Base-by-base conservation (phyloP, 2,888 invertebrate species). In the Subacronicta megacephala region DNA sequence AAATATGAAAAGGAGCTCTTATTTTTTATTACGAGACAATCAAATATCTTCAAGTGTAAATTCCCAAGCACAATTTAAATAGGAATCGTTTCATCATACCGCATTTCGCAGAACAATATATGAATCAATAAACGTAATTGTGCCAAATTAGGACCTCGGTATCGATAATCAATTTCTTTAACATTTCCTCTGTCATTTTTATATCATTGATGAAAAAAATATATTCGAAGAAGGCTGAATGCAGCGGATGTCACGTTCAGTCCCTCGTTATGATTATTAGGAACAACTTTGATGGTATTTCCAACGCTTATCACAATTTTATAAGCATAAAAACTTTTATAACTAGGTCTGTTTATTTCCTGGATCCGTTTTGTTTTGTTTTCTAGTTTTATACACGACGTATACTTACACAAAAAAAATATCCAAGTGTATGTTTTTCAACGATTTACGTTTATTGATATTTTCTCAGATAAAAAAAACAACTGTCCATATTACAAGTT, bases 201-300 rank as follows among this genome's bases (percentile, higher is more conserved):
- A 33, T 55, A 62, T 60, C 38, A 50, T 46, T 59, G 42, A 43
- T 49, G 43, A 63, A 61, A 59, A 64, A 55, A 76, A 26, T 52
- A 26, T 52, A 71, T 72, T 67, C 60, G 66, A 62, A 52, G 64
- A 53, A 59, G 67, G 45, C 33, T 58, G 43, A 15, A 18, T 40
- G 49, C 10, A 26, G 75, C 80, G 82, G 83, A 83, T 78, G 82
- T 83, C 83, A 83, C 83, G 83, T 83, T 49, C 59, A 37, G 17
- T n/a, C 58, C 70, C 76, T 81, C 69, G 77, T 83, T 82, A 80
- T 66, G 43, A 53, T 33, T 40, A 67, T 69, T 69, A 68, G 55
- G 62, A 66, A 54, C 20, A 38, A 17, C 35, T 62, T 45, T 35
- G 17, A 23, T 38, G 33, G 38, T 18, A 6, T 12, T 37, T 54